Conservation (phyloP, 2,113 vertebrate genomes). For the Calidris pygmaea region DNA sequence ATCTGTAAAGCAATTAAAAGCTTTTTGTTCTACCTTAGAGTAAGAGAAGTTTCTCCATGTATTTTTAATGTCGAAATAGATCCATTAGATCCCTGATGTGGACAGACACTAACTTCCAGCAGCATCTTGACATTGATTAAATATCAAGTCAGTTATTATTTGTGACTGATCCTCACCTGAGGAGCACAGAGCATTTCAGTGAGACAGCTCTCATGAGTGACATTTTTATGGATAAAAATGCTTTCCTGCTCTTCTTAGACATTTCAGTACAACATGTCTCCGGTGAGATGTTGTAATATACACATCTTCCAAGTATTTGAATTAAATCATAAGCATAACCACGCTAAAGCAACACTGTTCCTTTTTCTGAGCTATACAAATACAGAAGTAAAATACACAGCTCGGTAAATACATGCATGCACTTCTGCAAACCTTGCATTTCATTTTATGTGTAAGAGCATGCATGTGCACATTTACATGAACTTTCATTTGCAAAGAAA, state of each 20-base stretch:
- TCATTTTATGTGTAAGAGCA: background rate
- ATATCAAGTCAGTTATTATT: background rate
- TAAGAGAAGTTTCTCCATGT: background rate
- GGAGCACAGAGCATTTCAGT: background rate
- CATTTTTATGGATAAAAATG: background rate
- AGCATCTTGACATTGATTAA: background rate
- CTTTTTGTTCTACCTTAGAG: background rate
- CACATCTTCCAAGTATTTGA: background rate
- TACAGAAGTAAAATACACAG: background rate
- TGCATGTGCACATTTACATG: background rate
- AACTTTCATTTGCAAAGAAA: background rate
- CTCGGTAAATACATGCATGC: background rate
- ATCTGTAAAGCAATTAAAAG: background rate
- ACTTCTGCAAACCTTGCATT: background rate
- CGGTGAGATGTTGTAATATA: rapidly evolving
- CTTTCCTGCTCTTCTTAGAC: background rate
- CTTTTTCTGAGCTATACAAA: background rate
- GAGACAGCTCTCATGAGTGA: background rate
- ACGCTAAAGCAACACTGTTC: background rate
- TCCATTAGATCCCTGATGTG: background rate
- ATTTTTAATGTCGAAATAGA: background rate
- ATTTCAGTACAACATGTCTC: background rate
- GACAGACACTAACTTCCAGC: background rate
- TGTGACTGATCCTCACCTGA: background rate
- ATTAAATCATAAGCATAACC: background rate